phyloP scores from a whole-genome alignment of 2,888 invertebrate genomes.

The Meteorus colon region DNA sequence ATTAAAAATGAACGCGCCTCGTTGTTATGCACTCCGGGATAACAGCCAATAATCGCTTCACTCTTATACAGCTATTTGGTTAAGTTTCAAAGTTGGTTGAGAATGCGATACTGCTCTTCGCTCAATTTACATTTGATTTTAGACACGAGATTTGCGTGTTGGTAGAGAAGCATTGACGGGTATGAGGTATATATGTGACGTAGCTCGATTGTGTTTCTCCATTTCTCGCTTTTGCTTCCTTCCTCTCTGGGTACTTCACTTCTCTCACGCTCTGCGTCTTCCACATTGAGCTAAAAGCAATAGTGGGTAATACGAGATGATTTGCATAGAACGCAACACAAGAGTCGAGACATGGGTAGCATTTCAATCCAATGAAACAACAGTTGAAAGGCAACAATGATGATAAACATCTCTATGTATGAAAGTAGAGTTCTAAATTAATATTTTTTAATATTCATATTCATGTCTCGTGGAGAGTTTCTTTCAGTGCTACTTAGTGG shows the following conservation, averaged over 20 bases:
- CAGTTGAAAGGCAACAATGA: neutral
- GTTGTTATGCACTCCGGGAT: neutral
- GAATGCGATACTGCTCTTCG: neutral
- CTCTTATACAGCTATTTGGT: neutral
- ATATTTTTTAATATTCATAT: neutral
- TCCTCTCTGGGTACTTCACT: neutral
- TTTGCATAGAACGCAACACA: slow-evolving; percentile 23
- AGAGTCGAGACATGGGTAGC: neutral
- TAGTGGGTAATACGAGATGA: slow-evolving; percentile 23
- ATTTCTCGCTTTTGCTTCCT: neutral
- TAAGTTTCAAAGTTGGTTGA: slow-evolving; percentile 11
- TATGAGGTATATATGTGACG: neutral
- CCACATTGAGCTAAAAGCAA: slow-evolving; percentile 22
- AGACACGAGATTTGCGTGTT: neutral
- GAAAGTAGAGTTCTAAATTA: neutral
- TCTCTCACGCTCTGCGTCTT: neutral
- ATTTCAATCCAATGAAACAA: slow-evolving; percentile 27
- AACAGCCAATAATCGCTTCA: slow-evolving; percentile 11
- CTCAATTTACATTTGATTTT: slow-evolving; percentile 24
- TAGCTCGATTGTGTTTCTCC: neutral
- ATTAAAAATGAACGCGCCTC: slow-evolving; percentile 20
- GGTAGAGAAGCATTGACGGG: neutral
- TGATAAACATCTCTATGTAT: neutral
- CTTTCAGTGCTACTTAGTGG: no score
- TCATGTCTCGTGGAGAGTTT: no score